Percentiles rank a stretch among this genome's conserved stretches.
Conservation (phyloP, 2,888 invertebrate species). For the Chironomus tentans region DNA sequence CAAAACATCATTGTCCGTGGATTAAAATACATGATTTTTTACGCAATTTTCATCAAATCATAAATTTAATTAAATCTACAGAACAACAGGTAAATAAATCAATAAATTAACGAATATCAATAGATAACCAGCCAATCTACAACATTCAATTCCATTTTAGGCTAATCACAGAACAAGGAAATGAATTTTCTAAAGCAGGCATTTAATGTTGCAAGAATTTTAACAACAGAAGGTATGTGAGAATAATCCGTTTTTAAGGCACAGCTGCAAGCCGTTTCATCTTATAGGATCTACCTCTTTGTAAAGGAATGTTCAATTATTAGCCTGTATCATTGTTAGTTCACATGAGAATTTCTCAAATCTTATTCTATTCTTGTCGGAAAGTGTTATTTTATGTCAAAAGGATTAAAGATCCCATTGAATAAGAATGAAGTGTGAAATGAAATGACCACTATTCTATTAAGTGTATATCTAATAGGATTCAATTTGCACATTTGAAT, state of each 20-base stretch:
- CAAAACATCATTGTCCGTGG: too few relatives aligned
- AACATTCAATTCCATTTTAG: too few relatives aligned
- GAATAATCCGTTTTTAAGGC: too few relatives aligned
- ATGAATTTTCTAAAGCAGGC: constrained; percentile 42
- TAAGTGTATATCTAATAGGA: constrained; percentile 17
- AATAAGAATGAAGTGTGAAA: not conserved
- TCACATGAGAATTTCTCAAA: not conserved
- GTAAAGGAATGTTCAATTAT: not conserved
- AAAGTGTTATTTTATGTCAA: not conserved
- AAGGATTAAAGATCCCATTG: constrained; percentile 1
- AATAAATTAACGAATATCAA: too few relatives aligned
- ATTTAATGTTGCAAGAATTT: constrained; percentile 38
- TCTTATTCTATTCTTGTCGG: not conserved
- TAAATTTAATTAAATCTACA: too few relatives aligned
- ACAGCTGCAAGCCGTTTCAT: not conserved
- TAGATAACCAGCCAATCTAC: too few relatives aligned
- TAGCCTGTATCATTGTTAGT: constrained; percentile 12
- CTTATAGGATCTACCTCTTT: not conserved
- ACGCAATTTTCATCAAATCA: too few relatives aligned
- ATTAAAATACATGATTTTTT: too few relatives aligned
- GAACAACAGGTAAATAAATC: too few relatives aligned
- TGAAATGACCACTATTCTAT: not conserved
- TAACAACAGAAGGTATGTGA: constrained; percentile 31
- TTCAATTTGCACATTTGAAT: constrained; percentile 10
- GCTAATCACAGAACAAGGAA: not conserved